A percentile compares a stretch with the other conserved stretches of the same genome.
These are phyloP conservation scores for Tachuris rubrigastra DNA, from an alignment of 2,113 vertebrate genomes.

Conservation along the genomic window DNA sequence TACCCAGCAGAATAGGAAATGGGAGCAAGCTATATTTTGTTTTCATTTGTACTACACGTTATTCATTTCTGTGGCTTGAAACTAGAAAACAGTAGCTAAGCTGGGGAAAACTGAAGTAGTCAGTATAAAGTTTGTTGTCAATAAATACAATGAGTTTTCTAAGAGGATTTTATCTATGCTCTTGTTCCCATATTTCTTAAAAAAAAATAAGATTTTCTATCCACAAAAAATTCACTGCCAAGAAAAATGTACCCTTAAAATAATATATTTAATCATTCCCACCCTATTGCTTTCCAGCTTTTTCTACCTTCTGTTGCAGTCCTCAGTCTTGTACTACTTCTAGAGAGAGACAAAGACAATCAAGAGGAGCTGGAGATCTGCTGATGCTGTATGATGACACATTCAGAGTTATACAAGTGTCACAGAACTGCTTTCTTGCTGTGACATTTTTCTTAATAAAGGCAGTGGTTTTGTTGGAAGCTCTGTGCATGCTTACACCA, in stretches of 20 bases:
- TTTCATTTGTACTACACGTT: neutral
- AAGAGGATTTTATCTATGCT: neutral
- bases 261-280: neutral
- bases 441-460: slow-evolving; percentile 26
- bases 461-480: neutral
- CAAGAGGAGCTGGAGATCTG: neutral
- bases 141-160: neutral
- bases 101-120: neutral
- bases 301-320: neutral
- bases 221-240: neutral
- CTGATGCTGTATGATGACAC: neutral
- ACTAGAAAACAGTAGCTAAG: neutral
- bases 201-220: neutral
- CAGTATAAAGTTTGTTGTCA: neutral
- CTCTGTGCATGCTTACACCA: neutral
- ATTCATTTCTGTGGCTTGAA: neutral
- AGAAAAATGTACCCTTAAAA: neutral
- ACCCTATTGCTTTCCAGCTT: neutral
- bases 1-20: neutral
- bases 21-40: neutral
- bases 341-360: neutral
- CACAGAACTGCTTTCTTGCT: neutral
- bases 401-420: neutral
- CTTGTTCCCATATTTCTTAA: neutral
- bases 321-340: neutral